phyloP scores from a whole-genome alignment of 2,113 vertebrate genomes.

The Lepus timidus region DNA sequence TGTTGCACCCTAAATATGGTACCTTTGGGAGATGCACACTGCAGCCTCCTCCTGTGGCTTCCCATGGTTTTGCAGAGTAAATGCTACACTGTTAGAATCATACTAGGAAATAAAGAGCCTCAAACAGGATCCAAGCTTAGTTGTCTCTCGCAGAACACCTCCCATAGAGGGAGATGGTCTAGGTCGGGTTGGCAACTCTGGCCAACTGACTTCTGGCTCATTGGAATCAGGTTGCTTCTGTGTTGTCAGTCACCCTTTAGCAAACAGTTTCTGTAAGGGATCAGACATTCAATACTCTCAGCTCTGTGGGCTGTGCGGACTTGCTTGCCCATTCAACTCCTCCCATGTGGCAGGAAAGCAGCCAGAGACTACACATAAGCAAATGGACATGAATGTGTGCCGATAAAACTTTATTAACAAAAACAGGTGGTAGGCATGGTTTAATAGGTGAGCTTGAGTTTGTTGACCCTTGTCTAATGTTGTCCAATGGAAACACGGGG shows the following conservation, averaged over 20 bases:
- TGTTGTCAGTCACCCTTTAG: neutral
- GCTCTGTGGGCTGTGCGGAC: neutral
- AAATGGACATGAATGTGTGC: neutral
- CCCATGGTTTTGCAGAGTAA: neutral
- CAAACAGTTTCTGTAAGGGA: neutral
- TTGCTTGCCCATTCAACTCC: neutral
- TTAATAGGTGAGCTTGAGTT: neutral
- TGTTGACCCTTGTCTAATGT: neutral
- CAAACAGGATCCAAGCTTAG: neutral
- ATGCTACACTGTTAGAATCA: neutral
- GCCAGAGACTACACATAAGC: neutral
- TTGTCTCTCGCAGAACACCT: neutral
- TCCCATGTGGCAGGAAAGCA: neutral
- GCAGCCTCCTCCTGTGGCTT: neutral
- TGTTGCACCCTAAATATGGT: neutral
- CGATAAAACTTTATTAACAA: conserved; percentile 41
- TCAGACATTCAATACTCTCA: neutral
- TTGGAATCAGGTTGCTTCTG: neutral
- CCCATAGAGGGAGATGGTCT: too few species aligned
- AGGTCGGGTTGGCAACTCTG: neutral
- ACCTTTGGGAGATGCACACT: neutral
- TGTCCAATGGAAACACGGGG: neutral
- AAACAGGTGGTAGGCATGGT: neutral
- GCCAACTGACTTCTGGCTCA: neutral
- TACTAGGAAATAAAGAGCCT: neutral